Evolutionary conservation across 1,140 invertebrate genomes (phyloP).

Genomic region (Protaetia brevitarsis): DNA sequence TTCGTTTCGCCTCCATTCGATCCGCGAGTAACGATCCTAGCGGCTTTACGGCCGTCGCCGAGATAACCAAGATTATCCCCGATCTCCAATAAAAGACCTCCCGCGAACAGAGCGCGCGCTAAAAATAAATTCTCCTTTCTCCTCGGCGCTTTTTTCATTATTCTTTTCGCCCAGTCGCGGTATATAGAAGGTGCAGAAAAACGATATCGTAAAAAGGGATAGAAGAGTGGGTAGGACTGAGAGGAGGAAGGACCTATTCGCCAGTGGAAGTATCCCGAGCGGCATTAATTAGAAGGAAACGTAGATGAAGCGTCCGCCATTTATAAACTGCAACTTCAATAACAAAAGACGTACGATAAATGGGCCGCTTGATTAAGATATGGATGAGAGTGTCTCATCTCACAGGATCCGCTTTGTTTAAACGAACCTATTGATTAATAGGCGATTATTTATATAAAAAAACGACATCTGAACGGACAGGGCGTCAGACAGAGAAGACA

Average conservation of each 20-base stretch:
- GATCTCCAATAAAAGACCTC: constrained; percentile 14
- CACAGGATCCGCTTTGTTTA: background rate
- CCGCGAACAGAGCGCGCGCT: background rate
- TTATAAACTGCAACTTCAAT: constrained; percentile 18
- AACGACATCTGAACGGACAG: no score
- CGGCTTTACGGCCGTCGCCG: no score
- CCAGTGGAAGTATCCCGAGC: background rate
- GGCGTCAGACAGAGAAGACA: no score
- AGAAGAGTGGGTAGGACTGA: no score
- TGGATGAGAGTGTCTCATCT: background rate
- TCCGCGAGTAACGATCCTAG: no score
- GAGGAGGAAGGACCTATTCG: background rate
- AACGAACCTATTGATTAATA: constrained; percentile 15
- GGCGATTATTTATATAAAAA: constrained; percentile 15
- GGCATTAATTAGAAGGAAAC: constrained; percentile 15
- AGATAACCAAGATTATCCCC: constrained; percentile 12
- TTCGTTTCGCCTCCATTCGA: no score
- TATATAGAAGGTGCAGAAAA: background rate
- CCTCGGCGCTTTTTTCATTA: no score
- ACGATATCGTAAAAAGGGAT: background rate
- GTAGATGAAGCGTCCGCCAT: constrained; percentile 13
- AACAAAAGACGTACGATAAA: constrained; percentile 16
- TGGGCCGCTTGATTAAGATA: constrained; percentile 9
- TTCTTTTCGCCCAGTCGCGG: background rate
- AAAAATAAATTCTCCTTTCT: constrained; percentile 7